Evolutionary conservation across 1,140 invertebrate species (phyloP).

Genomic region (Eueides isabella): DNA sequence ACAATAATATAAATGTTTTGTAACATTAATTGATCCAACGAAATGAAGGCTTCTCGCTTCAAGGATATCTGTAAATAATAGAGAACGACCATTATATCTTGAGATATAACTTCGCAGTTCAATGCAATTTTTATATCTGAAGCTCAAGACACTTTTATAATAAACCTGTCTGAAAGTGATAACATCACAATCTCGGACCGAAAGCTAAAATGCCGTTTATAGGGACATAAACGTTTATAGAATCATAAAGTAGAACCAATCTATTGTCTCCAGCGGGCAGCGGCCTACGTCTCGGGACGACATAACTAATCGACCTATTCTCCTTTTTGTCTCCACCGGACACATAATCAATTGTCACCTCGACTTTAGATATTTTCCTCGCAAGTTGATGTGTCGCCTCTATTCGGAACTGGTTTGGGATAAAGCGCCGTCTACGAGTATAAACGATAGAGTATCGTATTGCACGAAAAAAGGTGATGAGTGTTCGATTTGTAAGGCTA

Average conservation of each 20-base stretch:
- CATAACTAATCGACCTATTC: conserved; percentile 77
- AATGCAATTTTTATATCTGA: conserved; percentile 21
- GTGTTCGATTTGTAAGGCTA: conserved; percentile 59
- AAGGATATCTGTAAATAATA: not conserved
- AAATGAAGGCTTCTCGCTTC: not conserved
- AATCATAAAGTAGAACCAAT: conserved; percentile 78
- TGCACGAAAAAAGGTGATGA: conserved; percentile 80
- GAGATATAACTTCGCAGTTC: conserved; percentile 8
- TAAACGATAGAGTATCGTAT: conserved; percentile 76
- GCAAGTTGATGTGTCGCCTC: conserved; percentile 60
- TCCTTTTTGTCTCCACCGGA: conserved; percentile 73
- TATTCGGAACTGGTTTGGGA: conserved; percentile 73
- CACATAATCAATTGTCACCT: conserved; percentile 80
- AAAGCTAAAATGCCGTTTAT: conserved; percentile 78
- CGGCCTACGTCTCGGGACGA: conserved; percentile 68
- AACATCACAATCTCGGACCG: conserved; percentile 70
- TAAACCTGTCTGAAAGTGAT: conserved; percentile 71
- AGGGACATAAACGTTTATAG: conserved; percentile 80
- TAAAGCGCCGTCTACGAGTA: conserved; percentile 55
- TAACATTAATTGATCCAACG: not conserved
- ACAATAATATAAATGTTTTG: too few species aligned
- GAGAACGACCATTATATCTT: conserved; percentile 9
- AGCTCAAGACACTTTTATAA: conserved; percentile 45
- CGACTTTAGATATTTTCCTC: conserved; percentile 65
- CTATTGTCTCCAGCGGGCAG: conserved; percentile 68